Evolutionary conservation across 2,888 invertebrate species (phyloP), one percentile per base, ranked within the genome.

Genomic region (Andrena dorsata): DNA sequence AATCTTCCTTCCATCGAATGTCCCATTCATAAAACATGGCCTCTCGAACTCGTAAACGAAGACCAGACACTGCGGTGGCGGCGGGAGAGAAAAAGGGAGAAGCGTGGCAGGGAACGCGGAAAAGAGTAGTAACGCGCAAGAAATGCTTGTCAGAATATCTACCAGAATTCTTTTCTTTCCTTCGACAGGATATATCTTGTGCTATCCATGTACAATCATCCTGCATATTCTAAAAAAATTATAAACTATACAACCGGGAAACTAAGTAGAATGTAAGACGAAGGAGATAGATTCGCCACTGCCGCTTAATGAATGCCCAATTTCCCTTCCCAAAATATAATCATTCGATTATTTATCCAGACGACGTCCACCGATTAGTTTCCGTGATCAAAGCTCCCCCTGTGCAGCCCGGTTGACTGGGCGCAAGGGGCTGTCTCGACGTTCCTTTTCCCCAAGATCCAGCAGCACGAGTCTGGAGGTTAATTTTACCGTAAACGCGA

Each of bases 11-110:
- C 26, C 30, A 61, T 64, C 30, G 49, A 71, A 71, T n/a, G 32
- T 70, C 68, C 51, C 63, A 60, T 77, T 72, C 72, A 63, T 75
- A 74, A 64, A 76, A 65, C 76, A 65, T 65, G 23, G 8, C 41
- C 49, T 56, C 63, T 75, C 63, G 28, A 63, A 26, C 35, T 51
- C 51, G 23, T 47, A 30, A 77, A 77, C 65, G 60, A 53, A 68
- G 68, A 51, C 10, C n/a, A 63, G 23, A 16, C 2, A 32, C 20
- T 47, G 41, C 60, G 35, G 56, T 53, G 78, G 61, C 65, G 30
- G 65, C 28, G 35, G 20, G 32, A 61, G 47, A 28, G 23, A 53
- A 65, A 74, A 68, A 56, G 10, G 26, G 30, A n/a, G 16, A 10
- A 49, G 10, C 41, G 41, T 51, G 51, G 61, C n/a, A 49, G 28